A percentile compares a stretch with the other conserved stretches of the same genome.
Conservation (phyloP, 2,113 vertebrate species). For the Myotis davidii region DNA sequence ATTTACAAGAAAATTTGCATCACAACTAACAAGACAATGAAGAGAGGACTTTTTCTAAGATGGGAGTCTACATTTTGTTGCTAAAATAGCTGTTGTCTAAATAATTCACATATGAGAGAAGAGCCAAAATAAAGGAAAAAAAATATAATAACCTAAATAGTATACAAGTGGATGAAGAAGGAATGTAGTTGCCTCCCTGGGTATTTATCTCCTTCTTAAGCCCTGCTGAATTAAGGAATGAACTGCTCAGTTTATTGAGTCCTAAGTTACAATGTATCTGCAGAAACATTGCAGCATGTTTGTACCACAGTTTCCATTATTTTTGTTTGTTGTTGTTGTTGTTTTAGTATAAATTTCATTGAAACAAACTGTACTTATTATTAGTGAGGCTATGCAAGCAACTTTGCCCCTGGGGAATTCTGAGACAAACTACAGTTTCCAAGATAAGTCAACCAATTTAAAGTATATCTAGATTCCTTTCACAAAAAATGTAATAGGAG, state of each 20-base stretch:
- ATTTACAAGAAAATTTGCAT: not conserved
- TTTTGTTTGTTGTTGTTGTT: not conserved
- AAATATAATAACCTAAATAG: not conserved
- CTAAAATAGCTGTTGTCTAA: not conserved
- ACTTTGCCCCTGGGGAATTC: not conserved
- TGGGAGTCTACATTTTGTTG: not conserved
- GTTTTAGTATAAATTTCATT: conserved; percentile 17
- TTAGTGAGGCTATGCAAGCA: not conserved
- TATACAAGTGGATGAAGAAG: not conserved
- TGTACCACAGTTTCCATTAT: not conserved
- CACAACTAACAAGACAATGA: not conserved
- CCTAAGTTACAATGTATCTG: not conserved
- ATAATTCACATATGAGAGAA: not conserved
- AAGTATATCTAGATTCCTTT: not conserved
- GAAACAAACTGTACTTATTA: not conserved
- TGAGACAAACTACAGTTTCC: not conserved
- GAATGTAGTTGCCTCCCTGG: not conserved
- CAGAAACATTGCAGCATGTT: not conserved
- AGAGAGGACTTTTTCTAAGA: not conserved
- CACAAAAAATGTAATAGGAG: not conserved
- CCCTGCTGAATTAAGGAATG: not conserved
- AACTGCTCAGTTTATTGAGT: not conserved
- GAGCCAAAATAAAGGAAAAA: not conserved
- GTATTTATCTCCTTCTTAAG: not conserved
- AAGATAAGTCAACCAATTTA: not conserved